Conservation (phyloP, 2,797 vertebrate species). For the Amphiprion clarkii region DNA sequence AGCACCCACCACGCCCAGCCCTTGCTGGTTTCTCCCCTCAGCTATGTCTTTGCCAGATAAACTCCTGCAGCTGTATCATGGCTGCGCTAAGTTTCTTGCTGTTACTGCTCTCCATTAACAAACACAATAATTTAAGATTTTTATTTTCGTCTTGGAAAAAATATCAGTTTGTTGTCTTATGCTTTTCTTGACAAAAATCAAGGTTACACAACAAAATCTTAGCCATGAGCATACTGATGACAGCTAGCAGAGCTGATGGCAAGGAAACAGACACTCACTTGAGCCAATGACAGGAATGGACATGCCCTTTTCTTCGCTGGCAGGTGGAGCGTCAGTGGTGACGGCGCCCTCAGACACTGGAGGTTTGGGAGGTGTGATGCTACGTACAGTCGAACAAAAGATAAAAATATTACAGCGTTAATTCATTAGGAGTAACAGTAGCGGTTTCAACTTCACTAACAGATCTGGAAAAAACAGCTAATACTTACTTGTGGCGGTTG, state of each 20-base stretch:
- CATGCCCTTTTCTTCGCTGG: slow-evolving; percentile 78
- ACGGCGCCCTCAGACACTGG: slow-evolving; percentile 70
- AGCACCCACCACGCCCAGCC: too few relatives aligned
- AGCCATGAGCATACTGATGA: background rate
- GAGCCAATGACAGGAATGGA: slow-evolving; percentile 87
- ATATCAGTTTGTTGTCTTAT: too few relatives aligned
- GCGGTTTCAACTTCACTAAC: background rate
- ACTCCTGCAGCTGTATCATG: too few relatives aligned
- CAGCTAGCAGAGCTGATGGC: background rate
- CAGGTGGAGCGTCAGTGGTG: slow-evolving; percentile 54
- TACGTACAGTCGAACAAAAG: slow-evolving; percentile 19
- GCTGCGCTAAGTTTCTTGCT: too few relatives aligned
- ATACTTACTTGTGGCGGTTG: slow-evolving; percentile 88
- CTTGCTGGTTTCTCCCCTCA: too few relatives aligned
- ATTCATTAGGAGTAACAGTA: background rate
- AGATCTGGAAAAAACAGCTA: background rate
- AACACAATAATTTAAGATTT: too few relatives aligned
- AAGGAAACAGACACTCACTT: slow-evolving; percentile 81
- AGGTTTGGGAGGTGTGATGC: slow-evolving; percentile 81
- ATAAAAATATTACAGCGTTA: background rate
- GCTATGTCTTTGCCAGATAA: too few relatives aligned
- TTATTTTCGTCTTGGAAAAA: too few relatives aligned
- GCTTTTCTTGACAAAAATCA: too few relatives aligned
- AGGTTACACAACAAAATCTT: background rate
- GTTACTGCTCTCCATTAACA: too few relatives aligned